A percentile compares a stretch with the other conserved stretches of the same genome.
Conservation (phyloP, 2,888 invertebrate species). For the Periphyllus acericola region DNA sequence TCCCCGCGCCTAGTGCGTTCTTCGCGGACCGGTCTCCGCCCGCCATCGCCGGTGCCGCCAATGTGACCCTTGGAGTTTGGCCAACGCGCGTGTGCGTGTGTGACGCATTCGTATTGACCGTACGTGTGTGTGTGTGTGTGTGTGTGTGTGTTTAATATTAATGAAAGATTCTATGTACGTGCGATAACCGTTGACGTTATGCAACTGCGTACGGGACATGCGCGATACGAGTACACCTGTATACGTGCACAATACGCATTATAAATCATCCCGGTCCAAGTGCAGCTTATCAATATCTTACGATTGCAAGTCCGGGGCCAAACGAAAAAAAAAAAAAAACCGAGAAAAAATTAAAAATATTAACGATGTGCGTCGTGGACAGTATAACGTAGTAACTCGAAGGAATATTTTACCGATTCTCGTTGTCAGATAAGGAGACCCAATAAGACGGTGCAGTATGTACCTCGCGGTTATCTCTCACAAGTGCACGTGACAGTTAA, state of each 20-base stretch:
- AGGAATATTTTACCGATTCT: neutral
- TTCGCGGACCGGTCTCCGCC: slow-evolving; percentile 23
- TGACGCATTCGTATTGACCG: neutral
- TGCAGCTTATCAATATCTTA: neutral
- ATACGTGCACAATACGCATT: too few relatives aligned
- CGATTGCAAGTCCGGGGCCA: neutral
- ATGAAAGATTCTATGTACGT: slow-evolving; percentile 9
- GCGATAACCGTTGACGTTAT: slow-evolving; percentile 5
- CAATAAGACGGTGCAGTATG: neutral
- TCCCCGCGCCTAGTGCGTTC: neutral
- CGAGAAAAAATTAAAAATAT: too few relatives aligned
- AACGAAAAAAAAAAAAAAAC: neutral
- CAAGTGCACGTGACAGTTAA: too few relatives aligned
- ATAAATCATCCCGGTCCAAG: neutral
- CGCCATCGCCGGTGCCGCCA: neutral
- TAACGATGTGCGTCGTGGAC: neutral
- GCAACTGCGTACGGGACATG: neutral
- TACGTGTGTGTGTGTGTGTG: neutral
- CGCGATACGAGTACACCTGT: neutral
- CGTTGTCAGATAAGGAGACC: neutral
- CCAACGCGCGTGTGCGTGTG: slow-evolving; percentile 23
- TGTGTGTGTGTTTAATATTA: slow-evolving; percentile 20
- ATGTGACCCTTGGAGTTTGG: slow-evolving; percentile 54
- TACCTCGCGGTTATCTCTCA: too few relatives aligned
- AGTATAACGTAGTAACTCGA: too few relatives aligned